Conservation (phyloP, 2,888 invertebrate genomes). For the Rhagophthalmus giganteus region DNA sequence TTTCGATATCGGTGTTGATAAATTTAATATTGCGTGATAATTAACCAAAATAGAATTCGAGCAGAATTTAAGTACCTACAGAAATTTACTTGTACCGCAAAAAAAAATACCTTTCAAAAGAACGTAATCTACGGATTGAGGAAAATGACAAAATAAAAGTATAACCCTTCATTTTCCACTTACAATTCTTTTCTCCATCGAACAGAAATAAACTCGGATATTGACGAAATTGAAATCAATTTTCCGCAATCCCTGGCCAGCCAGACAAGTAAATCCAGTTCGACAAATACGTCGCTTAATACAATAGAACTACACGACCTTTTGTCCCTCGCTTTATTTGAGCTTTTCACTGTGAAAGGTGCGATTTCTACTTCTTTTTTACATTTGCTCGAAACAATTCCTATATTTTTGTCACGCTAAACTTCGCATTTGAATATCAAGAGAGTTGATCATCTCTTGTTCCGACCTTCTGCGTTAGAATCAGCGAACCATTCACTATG, state of each 20-base stretch:
- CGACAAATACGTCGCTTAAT: slow-evolving; percentile 18
- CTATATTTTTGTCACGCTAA: slow-evolving; percentile 30
- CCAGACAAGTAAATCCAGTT: slow-evolving; percentile 31
- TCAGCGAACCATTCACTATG: slow-evolving; percentile 41
- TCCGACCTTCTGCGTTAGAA: slow-evolving; percentile 40
- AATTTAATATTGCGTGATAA: too few relatives aligned
- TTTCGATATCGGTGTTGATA: too few relatives aligned
- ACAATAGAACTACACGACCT: slow-evolving; percentile 8
- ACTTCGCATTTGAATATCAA: slow-evolving; percentile 42
- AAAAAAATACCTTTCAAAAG: not conserved
- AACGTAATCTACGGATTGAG: not conserved
- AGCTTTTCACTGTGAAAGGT: not conserved
- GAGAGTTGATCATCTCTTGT: slow-evolving; percentile 39
- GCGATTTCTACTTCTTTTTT: slow-evolving; percentile 6
- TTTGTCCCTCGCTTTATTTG: slow-evolving; percentile 3
- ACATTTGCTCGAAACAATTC: slow-evolving; percentile 21
- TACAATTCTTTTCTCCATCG: slow-evolving; percentile 27
- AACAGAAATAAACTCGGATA: slow-evolving; percentile 29
- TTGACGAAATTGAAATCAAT: slow-evolving; percentile 36
- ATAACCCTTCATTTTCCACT: slow-evolving; percentile 27
- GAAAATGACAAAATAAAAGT: slow-evolving; percentile 12
- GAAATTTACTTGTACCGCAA: too few relatives aligned
- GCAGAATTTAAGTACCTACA: too few relatives aligned
- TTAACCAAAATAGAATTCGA: too few relatives aligned
- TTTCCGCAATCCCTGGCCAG: slow-evolving; percentile 36